Percentiles rank a stretch among this genome's conserved stretches.
These are phyloP conservation scores for Cercopithecus mona DNA, from an alignment of 2,113 vertebrate species.

Conservation along the genomic window DNA sequence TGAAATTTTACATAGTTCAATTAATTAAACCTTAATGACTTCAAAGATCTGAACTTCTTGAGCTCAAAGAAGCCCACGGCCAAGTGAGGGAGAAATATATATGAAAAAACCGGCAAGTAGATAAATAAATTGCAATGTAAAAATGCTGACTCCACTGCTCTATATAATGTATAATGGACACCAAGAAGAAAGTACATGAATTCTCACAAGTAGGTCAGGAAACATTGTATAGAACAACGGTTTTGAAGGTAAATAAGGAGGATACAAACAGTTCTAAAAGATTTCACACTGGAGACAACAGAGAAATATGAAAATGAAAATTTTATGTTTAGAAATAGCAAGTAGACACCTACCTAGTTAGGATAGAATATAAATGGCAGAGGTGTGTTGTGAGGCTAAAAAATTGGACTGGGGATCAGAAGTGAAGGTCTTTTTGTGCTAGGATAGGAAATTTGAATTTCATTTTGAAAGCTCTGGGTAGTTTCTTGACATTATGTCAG, in stretches of 20 bases:
- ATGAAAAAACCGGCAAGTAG: neutral
- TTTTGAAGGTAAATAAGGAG: neutral
- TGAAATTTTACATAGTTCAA: neutral
- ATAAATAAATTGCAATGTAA: neutral
- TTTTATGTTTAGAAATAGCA: neutral
- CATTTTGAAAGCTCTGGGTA: neutral
- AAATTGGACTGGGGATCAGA: neutral
- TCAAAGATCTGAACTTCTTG: neutral
- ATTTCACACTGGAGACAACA: neutral
- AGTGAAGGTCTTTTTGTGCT: neutral
- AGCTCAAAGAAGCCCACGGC: neutral
- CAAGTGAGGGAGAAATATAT: neutral
- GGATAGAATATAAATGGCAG: neutral
- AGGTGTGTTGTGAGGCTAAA: neutral
- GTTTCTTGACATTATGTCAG: slow-evolving; percentile 66
- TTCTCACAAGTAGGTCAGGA: neutral
- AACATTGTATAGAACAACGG: neutral
- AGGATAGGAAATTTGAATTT: slow-evolving; percentile 22
- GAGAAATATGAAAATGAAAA: neutral
- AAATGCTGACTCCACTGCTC: neutral
- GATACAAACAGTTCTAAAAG: neutral
- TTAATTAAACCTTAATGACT: neutral
- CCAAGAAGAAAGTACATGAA: neutral
- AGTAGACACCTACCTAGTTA: neutral
- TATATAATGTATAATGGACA: neutral